Percentiles rank a stretch among this genome's conserved stretches.
Conservation (phyloP, 2,113 vertebrate genomes). For the Sterrhoptilus dennistouni region DNA sequence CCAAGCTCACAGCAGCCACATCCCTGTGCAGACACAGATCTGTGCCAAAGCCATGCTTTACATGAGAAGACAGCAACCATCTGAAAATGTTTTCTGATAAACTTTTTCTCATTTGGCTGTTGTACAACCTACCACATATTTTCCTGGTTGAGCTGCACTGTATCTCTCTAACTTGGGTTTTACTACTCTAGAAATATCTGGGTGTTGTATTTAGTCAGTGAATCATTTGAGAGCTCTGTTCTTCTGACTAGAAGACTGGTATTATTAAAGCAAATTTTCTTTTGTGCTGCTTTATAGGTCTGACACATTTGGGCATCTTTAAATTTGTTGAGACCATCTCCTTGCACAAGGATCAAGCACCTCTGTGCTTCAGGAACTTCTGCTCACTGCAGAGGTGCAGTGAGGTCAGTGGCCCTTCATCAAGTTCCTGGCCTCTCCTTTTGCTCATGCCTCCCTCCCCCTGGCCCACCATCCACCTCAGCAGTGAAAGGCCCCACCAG, state of each 20-base stretch:
- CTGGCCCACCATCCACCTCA: rapidly evolving
- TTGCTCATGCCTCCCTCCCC: not conserved
- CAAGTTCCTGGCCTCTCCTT: not conserved
- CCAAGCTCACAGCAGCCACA: not conserved
- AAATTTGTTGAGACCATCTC: not conserved
- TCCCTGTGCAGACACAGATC: not conserved
- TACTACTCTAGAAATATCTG: not conserved
- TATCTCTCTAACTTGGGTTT: not conserved
- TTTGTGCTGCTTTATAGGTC: not conserved
- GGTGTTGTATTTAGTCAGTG: not conserved
- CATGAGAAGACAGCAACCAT: not conserved
- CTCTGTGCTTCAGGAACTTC: not conserved
- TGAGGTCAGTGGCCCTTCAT: rapidly evolving
- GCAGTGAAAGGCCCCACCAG: not conserved
- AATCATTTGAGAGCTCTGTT: not conserved
- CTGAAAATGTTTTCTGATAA: not conserved
- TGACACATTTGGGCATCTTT: not conserved
- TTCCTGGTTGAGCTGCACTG: not conserved
- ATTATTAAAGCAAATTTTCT: not conserved
- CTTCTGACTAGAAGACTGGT: not conserved
- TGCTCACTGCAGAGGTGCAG: not conserved
- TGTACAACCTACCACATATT: not conserved
- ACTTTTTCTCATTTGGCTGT: not conserved
- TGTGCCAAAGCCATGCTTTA: not conserved
- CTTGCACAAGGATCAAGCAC: not conserved